These are phyloP conservation scores for Cyphomyrus discorhynchus DNA, from an alignment of 2,113 vertebrate species.

Conservation along the genomic window DNA sequence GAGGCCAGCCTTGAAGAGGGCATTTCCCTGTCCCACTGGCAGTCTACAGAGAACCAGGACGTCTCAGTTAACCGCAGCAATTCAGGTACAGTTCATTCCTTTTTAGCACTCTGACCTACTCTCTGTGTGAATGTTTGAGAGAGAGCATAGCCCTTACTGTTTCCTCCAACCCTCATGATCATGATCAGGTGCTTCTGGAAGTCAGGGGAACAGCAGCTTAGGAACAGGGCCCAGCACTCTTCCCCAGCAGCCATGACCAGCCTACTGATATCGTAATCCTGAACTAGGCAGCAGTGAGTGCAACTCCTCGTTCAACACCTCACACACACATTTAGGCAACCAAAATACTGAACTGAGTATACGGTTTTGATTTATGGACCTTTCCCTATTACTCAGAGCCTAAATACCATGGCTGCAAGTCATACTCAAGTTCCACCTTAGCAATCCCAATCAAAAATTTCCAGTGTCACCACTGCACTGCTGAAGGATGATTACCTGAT, in stretches of 20 bases:
- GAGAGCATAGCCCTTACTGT: too few relatives aligned
- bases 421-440: neutral
- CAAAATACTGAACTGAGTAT: neutral
- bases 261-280: neutral
- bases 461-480: neutral
- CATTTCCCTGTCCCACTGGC: neutral
- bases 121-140: too few relatives aligned
- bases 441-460: neutral
- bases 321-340: neutral
- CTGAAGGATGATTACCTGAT: neutral
- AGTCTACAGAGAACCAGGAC: neutral
- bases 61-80: too few relatives aligned
- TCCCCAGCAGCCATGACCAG: neutral
- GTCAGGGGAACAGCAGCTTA: too few relatives aligned
- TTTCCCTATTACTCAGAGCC: neutral
- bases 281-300: neutral
- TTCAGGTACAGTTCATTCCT: too few relatives aligned
- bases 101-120: too few relatives aligned
- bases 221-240: too few relatives aligned
- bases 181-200: too few relatives aligned
- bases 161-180: too few relatives aligned
- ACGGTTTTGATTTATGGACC: neutral
- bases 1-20: neutral
- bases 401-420: neutral
- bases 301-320: neutral